phyloP scores from a whole-genome alignment of 2,113 vertebrate species.

The Engraulis encrasicolus region DNA sequence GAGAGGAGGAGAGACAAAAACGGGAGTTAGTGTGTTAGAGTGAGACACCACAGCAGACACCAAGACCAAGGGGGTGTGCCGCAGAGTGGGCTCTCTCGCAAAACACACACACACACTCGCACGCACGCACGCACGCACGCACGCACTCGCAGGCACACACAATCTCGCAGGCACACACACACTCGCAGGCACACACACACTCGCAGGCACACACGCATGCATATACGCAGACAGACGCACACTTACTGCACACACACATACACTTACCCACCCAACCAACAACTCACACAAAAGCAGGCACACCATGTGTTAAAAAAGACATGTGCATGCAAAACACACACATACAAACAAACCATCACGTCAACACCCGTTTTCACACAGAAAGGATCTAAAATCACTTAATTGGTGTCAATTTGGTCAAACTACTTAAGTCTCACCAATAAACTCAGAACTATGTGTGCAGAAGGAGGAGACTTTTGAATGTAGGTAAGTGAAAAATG shows the following conservation, averaged over 20 bases:
- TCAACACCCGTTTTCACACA: background rate
- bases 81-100: slow-evolving; percentile 14
- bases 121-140: slow-evolving; percentile 57
- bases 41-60: slow-evolving; percentile 32
- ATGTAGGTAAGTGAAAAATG: no score
- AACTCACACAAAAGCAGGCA: no score
- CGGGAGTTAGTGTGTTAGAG: slow-evolving; percentile 84
- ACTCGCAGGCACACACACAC: background rate
- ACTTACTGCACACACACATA: no score
- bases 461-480: no score
- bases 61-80: background rate
- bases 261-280: no score
- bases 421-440: no score
- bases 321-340: background rate
- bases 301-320: no score
- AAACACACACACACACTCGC: slow-evolving; percentile 5
- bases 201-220: background rate
- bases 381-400: background rate
- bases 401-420: no score
- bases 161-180: slow-evolving; percentile 15
- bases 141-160: slow-evolving; percentile 1
- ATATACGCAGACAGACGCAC: no score
- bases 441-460: no score
- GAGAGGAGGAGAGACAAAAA: slow-evolving; percentile 85
- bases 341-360: background rate